These are phyloP conservation scores for Lagodon rhomboides DNA, from an alignment of 2,797 vertebrate genomes.

Conservation along the genomic window DNA sequence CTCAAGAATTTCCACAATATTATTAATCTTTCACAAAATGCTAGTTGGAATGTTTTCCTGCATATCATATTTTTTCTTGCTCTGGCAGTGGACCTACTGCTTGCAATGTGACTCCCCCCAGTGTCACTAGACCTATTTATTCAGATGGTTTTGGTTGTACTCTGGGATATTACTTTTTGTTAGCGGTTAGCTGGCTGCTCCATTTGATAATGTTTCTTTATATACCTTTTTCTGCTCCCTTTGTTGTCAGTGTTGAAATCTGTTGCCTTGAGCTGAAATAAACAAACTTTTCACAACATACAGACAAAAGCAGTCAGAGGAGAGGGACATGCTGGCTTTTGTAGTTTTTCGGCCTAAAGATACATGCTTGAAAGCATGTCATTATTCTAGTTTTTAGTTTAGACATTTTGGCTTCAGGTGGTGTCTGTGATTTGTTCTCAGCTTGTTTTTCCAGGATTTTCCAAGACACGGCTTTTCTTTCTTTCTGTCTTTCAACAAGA, in stretches of 20 bases:
- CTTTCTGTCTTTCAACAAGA: conserved; percentile 37
- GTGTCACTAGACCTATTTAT: conserved; percentile 49
- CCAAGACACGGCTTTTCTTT: not conserved
- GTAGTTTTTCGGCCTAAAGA: not conserved
- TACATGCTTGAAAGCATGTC: not conserved
- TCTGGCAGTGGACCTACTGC: conserved; percentile 5
- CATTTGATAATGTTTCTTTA: conserved; percentile 29
- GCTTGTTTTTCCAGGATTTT: conserved; percentile 21
- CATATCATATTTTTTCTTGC: conserved; percentile 40
- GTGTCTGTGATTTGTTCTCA: conserved; percentile 29
- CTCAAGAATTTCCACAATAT: conserved; percentile 5
- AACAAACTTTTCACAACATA: conserved; percentile 11
- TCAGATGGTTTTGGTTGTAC: conserved; percentile 56
- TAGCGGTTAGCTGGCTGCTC: conserved; percentile 3
- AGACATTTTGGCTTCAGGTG: not conserved
- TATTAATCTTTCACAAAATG: conserved; percentile 15
- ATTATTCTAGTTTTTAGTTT: conserved; percentile 15
- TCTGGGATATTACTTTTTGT: conserved; percentile 26
- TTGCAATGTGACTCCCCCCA: conserved; percentile 31
- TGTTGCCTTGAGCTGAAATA: conserved; percentile 24
- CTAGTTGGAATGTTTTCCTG: conserved; percentile 40
- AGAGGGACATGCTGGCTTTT: conserved; percentile 1
- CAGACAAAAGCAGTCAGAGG: conserved; percentile 20
- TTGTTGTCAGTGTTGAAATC: conserved; percentile 40
- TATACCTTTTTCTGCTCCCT: not conserved